Base-by-base conservation (phyloP, 1,140 invertebrate species). In the Lerema accius region DNA sequence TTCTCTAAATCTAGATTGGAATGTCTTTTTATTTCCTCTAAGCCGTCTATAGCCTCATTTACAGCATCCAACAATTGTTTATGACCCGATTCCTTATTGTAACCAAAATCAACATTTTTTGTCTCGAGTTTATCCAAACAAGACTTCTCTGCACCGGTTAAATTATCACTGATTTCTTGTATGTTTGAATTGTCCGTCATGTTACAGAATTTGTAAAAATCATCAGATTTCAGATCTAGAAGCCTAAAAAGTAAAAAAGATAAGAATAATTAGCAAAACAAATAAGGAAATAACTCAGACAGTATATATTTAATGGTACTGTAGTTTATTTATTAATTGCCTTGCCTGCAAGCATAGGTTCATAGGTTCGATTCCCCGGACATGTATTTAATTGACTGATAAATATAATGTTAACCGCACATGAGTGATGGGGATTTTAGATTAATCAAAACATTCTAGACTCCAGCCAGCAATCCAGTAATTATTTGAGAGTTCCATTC, bases 41-140 rank as follows among this genome's bases (percentile, higher is more conserved):
- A 69, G 0, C 83, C 81, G 0, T 81, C 76, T 3, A 89, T 80
- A 5, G 88, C 84, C 16, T 90, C 86, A 15, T 77, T 82, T 0
- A 91, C 80, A 0, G 84, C 84, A 19, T 89, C 81, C 3, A 87
- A 50, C 0, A 90, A 45, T 48, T 88, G 78, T 42, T 82, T 76
- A 50, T 87, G 82, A 0, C 87, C 82, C 0, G 65, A 78, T 4
- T 80, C 65, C 16, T 80, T 71, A 9, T 81, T 68, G 46, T 83
- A 89, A 1, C 88, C 90, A 60, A 90, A 82, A 28, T 90, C 84
- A 0, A 91, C 73, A 46, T 91, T 90, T 55, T 80, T 85, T 0
- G 79, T 77, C 39, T 86, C 71, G 0, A 91, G 60, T 51, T 73
- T 80, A 43, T 91, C 80, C 0, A 90, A 53, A 14, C 63, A 78